phyloP scores from a whole-genome alignment of 2,113 vertebrate genomes.

The Poecilia latipinna region DNA sequence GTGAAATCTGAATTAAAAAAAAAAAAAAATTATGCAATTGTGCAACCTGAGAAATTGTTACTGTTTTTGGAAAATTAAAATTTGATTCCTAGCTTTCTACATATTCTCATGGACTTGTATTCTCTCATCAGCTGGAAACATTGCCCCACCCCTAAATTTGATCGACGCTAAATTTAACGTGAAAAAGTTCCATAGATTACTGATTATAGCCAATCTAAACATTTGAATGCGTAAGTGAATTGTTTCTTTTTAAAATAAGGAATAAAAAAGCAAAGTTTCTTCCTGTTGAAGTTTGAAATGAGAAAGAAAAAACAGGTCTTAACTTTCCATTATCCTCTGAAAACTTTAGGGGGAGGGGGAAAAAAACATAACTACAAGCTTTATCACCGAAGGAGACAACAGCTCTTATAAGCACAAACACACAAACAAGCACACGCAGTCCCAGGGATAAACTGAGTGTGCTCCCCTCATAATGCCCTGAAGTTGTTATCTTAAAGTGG shows the following conservation, averaged over 20 bases:
- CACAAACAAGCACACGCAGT: constrained; percentile 1
- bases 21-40: too few relatives aligned
- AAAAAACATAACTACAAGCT: constrained; percentile 14
- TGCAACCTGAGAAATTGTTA: neutral
- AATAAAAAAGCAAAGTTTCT: neutral
- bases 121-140: neutral
- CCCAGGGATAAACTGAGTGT: constrained; percentile 49
- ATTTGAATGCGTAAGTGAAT: neutral
- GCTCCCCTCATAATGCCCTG: constrained; percentile 58
- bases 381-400: constrained; percentile 24
- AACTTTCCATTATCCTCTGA: constrained; percentile 33
- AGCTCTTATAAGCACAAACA: constrained; percentile 28
- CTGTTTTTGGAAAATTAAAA: neutral
- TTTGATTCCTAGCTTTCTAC: neutral
- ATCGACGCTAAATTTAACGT: too few relatives aligned
- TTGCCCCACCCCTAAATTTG: neutral
- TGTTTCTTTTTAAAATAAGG: neutral
- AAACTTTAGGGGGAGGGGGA: constrained; percentile 41
- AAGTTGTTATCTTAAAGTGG: constrained; percentile 70
- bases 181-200: too few relatives aligned
- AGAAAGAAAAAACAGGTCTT: constrained; percentile 3
- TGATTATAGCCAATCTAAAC: too few relatives aligned
- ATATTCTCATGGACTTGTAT: neutral
- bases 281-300: constrained; percentile 4
- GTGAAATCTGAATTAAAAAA: too few relatives aligned